Percentiles rank a stretch among this genome's conserved stretches.
phyloP scores from a whole-genome alignment of 2,797 vertebrate genomes.

The Hyperoplus lanceolatus region DNA sequence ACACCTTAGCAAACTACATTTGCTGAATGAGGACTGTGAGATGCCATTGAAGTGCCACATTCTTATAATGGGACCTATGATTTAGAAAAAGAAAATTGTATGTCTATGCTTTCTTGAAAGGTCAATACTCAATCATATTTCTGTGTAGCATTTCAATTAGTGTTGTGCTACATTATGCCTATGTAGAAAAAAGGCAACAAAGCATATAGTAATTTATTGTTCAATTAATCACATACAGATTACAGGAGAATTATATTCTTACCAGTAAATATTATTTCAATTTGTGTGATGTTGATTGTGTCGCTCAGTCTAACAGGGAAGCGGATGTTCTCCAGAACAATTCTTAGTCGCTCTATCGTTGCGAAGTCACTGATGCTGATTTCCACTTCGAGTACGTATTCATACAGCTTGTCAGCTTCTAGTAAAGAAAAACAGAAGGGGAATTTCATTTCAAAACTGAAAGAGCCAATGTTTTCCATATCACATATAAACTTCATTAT shows the following conservation, averaged over 20 bases:
- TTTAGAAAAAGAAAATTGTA: too few relatives aligned
- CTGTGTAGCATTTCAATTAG: too few relatives aligned
- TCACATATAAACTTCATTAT: neutral
- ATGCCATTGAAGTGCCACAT: too few relatives aligned
- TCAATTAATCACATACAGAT: neutral
- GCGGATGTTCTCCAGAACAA: conserved; percentile 8
- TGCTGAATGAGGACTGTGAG: too few relatives aligned
- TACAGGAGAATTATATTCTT: neutral
- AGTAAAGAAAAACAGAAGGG: neutral
- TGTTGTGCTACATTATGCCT: too few relatives aligned
- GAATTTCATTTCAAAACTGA: neutral
- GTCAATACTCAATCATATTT: too few relatives aligned
- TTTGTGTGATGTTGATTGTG: conserved; percentile 38
- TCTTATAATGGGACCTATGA: too few relatives aligned
- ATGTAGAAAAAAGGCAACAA: too few relatives aligned
- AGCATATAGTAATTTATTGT: neutral
- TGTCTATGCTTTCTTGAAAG: too few relatives aligned
- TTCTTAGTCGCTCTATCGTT: conserved; percentile 22
- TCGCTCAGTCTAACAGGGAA: conserved; percentile 38
- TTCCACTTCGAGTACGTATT: conserved; percentile 48
- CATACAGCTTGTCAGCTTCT: conserved; percentile 13
- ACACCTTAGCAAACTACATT: too few relatives aligned
- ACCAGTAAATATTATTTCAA: conserved; percentile 44
- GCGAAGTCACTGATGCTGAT: conserved; percentile 10
- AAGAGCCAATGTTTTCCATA: neutral